Conservation (phyloP, 2,888 invertebrate genomes). For the Drosophila putrida region DNA sequence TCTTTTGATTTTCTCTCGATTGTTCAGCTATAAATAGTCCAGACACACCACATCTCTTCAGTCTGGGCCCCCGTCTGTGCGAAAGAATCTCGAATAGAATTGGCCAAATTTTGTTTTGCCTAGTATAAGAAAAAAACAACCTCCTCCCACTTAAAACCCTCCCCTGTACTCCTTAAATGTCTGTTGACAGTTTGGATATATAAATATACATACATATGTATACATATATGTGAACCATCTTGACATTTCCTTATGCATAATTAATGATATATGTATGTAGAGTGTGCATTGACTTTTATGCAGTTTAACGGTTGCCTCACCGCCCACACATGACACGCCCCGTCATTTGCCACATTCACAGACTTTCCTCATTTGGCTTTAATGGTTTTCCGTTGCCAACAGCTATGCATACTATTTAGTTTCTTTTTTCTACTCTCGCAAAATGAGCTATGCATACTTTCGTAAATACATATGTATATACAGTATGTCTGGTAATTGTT, state of each 20-base stretch:
- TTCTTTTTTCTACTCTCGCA: not conserved
- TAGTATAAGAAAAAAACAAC: conserved; percentile 6
- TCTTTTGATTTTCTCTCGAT: conserved; percentile 36
- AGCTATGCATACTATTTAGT: conserved; percentile 1
- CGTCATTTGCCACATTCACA: not conserved
- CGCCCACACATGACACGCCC: conserved; percentile 26
- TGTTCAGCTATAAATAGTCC: conserved; percentile 55
- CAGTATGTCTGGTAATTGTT: not conserved
- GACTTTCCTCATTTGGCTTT: conserved; percentile 14
- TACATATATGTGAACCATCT: conserved; percentile 5
- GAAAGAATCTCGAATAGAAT: conserved; percentile 18
- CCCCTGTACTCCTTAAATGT: conserved; percentile 5
- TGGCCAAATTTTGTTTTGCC: conserved; percentile 26
- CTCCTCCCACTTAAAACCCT: not conserved
- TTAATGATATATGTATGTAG: conserved; percentile 37
- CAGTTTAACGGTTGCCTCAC: conserved; percentile 40
- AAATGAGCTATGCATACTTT: not conserved
- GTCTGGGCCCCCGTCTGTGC: conserved; percentile 49
- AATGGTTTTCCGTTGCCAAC: conserved; percentile 16
- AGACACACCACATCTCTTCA: conserved; percentile 30
- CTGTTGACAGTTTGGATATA: conserved; percentile 4
- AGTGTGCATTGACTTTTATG: conserved; percentile 29
- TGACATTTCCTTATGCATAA: conserved; percentile 47
- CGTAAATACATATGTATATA: not conserved
- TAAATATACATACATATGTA: not conserved